Evolutionary conservation across 37 sponge, comb jelly and placozoan species (phyloP).

Genomic region (Hexactinellida sp.): DNA sequence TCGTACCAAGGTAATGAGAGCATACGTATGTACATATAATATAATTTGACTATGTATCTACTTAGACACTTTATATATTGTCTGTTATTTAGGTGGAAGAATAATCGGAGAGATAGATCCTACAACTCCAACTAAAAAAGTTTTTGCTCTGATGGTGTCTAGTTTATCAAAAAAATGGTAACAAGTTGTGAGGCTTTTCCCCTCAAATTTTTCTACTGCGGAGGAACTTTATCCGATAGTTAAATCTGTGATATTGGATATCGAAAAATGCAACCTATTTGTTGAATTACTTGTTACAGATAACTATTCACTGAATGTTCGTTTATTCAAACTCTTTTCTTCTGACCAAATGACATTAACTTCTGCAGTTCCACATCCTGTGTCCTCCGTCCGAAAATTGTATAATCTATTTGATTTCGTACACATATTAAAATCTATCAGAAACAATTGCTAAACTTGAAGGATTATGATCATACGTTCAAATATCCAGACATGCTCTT

Average conservation of each 20-base stretch:
- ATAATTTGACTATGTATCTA: background rate
- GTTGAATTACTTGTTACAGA: conserved; percentile 4
- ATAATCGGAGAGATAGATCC: background rate
- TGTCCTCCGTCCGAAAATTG: background rate
- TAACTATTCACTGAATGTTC: background rate
- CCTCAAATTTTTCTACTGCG: background rate
- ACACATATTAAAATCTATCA: background rate
- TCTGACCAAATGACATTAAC: background rate
- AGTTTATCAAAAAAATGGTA: background rate
- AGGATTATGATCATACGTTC: background rate
- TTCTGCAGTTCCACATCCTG: conserved; percentile 2
- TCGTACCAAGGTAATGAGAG: background rate
- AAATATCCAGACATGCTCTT: background rate
- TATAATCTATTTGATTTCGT: background rate
- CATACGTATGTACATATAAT: background rate
- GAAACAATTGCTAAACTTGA: conserved; percentile 12
- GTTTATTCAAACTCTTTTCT: background rate
- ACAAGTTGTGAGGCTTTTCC: background rate
- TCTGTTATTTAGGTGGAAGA: background rate
- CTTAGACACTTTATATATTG: background rate
- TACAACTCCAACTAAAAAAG: conserved; percentile 4
- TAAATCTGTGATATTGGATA: background rate
- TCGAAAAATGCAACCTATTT: background rate
- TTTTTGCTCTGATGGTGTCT: background rate
- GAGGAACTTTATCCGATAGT: background rate